Base-by-base conservation (phyloP, 30 jellyfish, hydroid and myxozoan genomes). In the Catostylus mosaicus region DNA sequence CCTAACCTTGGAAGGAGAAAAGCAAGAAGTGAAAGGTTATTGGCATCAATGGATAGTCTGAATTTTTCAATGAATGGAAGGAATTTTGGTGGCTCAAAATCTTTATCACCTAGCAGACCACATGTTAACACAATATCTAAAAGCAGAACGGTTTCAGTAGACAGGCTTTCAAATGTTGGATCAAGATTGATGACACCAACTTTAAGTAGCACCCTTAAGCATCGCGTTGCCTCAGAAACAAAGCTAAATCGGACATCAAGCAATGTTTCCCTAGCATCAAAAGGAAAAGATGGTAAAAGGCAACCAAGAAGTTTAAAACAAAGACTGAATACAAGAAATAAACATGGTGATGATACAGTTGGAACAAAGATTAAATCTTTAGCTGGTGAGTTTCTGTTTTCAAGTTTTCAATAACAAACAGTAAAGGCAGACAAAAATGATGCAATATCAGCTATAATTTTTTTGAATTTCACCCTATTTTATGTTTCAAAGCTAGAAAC, bases 101-200 rank as follows among this genome's bases (percentile, higher is more conserved):
- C 79, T 3, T 59, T 40, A 30, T 54, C 86, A 12, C 73, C 64
- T 10, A 57, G 19, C 45, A 54, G 47, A 19, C 85, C 87, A 36
- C 22, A 38, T 27, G 16, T 35, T 2, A 10, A 51, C 1, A 27
- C 96, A 64, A 48, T 23, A n/a, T 59, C 38, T 22, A 64, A 51
- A 23, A 56, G 68, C 5, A 35, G 84, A 19, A 78, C 96, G 23
- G 86, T 54, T 20, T 86, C 96, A 1, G 95, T 43, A 11, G 95
- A 85, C 50, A 23, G 67, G 12, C 56, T 86, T 43, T 27, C 89
- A 75, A 73, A 65, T 62, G 66, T 60, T 51, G 82, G 72, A 31
- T 77, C 96, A 48, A 40, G 89, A 30, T 37, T 72, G 16, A 27
- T 82, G 33, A 32, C 89, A 66, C 96, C 96, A 22, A 86, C 96